Conservation (phyloP, 2,888 invertebrate species). For the Metopia argyrocephala region DNA sequence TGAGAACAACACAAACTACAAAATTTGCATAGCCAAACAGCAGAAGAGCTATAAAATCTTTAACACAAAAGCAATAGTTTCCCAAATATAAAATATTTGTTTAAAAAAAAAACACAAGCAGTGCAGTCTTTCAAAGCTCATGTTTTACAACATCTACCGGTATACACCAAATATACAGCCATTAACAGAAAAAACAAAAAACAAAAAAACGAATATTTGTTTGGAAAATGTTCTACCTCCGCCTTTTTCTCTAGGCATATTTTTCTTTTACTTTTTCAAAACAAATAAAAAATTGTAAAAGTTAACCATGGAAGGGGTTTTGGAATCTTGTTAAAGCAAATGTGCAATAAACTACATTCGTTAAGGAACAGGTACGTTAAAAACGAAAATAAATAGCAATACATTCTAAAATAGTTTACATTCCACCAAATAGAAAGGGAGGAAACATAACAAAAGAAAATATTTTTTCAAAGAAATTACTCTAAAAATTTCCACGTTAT, state of each 20-base stretch:
- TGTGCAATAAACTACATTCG: slow-evolving; percentile 56
- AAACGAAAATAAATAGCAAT: slow-evolving; percentile 19
- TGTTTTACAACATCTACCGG: background rate
- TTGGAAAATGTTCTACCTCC: background rate
- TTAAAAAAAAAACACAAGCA: background rate
- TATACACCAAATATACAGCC: slow-evolving; percentile 12
- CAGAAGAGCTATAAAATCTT: background rate
- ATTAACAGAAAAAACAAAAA: too few relatives aligned
- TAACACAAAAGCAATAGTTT: too few relatives aligned
- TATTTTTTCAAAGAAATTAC: background rate
- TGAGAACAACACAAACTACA: slow-evolving; percentile 2
- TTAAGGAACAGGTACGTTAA: slow-evolving; percentile 39
- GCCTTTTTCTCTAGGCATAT: background rate
- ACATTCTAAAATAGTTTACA: background rate
- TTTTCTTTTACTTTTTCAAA: background rate
- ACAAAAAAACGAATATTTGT: slow-evolving; percentile 32
- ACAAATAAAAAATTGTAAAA: background rate
- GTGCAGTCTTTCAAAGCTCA: slow-evolving; percentile 10
- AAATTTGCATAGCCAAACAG: background rate
- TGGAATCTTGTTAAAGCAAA: slow-evolving; percentile 44
- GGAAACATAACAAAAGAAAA: background rate
- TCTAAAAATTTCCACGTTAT: background rate
- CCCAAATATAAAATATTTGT: background rate
- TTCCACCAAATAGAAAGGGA: background rate
- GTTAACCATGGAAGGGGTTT: background rate